phyloP scores from a whole-genome alignment of 2,888 invertebrate species.

The Lymantria dispar region DNA sequence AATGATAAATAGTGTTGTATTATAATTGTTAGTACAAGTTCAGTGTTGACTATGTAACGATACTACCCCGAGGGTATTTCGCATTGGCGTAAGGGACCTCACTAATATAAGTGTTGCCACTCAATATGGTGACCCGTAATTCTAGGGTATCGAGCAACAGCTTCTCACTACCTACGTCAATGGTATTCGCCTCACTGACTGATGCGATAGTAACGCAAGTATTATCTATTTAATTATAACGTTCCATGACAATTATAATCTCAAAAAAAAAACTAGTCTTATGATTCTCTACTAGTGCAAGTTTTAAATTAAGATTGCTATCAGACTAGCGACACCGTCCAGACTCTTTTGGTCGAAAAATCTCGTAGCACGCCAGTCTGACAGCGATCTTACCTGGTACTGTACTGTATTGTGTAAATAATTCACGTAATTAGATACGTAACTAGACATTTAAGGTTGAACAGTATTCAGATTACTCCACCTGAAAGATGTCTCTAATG shows the following conservation, averaged over 20 bases:
- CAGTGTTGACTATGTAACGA: conserved; percentile 2
- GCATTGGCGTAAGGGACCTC: neutral
- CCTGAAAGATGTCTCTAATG: conserved; percentile 5
- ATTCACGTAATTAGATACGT: conserved; percentile 24
- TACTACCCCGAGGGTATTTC: neutral
- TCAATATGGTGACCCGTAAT: neutral
- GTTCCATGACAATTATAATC: conserved; percentile 30
- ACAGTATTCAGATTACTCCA: conserved; percentile 43
- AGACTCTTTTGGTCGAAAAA: neutral
- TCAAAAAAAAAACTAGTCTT: conserved; percentile 35
- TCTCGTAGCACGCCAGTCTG: conserved; percentile 3
- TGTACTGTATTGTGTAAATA: conserved; percentile 29
- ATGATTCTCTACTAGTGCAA: conserved; percentile 15
- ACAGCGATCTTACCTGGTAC: conserved; percentile 16
- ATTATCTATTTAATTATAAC: conserved; percentile 27
- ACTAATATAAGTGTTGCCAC: too few species aligned
- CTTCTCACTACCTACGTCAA: neutral
- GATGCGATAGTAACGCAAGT: conserved; percentile 30
- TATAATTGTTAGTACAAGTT: conserved; percentile 2
- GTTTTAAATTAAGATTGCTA: conserved; percentile 10
- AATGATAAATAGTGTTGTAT: neutral
- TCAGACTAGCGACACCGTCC: conserved; percentile 11
- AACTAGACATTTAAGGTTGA: conserved; percentile 31
- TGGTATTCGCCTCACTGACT: conserved; percentile 29
- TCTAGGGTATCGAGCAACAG: neutral